Base-by-base conservation (phyloP, 2,888 invertebrate species). In the Hoplodrina ambigua region DNA sequence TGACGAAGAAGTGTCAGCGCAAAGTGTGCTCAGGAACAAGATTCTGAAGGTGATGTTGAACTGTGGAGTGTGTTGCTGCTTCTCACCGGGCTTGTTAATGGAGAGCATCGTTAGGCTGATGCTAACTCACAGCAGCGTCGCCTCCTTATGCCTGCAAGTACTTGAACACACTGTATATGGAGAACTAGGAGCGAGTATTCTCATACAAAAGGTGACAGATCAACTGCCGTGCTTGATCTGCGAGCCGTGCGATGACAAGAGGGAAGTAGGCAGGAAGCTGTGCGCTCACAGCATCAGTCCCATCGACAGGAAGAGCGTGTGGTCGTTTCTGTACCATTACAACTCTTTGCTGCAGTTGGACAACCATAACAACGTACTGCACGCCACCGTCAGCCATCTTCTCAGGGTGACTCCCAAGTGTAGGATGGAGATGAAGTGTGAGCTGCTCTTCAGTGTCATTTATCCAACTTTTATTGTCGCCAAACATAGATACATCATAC, bases 51-150 rank as follows among this genome's bases (percentile, higher is more conserved):
- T 96, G 2, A 96, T 96, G 94, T 92, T 96, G 11, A 91, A 92
- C 57, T 96, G 96, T 65, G 97, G 97, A 1, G 96, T 96, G 0
- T 97, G 97, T 85, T 97, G 97, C 85, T 97, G 97, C 85, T 96
- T 97, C 83, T 96, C 97, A 0, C 95, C 97, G 0, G 95, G 94
- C 15, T 87, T 91, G 6, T 87, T 97, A 0, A 91, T 97, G 87
- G 92, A 95, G 65, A 94, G 93, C 79, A 88, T 96, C 15, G 95
- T 96, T 0, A 89, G 96, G 20, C 89, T 97, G 50, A 91, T 97
- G 86, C 82, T 94, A 67, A 92, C 94, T 3, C 94, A 94, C 73
- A 88, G 86, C 78, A 86, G 89, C 33, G 91, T 91, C 8, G 94
- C 96, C 33, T 80, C 92, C 5, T 81, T 94, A 0, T 95, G 96